Conservation (phyloP, 2,113 vertebrate genomes). For the Prunella himalayana region DNA sequence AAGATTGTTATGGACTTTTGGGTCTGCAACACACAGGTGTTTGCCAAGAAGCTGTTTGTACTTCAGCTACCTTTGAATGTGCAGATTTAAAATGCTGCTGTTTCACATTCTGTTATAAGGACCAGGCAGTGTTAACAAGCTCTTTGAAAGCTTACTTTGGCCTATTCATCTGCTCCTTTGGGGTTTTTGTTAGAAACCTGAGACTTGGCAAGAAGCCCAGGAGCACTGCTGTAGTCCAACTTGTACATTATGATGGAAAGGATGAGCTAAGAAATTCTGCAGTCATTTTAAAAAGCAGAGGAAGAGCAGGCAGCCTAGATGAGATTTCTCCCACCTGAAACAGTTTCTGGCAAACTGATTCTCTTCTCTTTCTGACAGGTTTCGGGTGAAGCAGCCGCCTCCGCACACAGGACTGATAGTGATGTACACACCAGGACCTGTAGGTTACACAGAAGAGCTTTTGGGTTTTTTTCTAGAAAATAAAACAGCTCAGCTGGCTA, state of each 20-base stretch:
- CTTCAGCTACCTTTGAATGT: not conserved
- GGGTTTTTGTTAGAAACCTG: not conserved
- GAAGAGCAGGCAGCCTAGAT: not conserved
- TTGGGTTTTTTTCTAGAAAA: not conserved
- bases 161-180: not conserved
- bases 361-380: constrained; percentile 69
- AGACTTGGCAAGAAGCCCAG: not conserved
- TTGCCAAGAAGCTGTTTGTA: not conserved
- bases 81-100: not conserved
- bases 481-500: not conserved
- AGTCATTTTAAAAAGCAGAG: not conserved
- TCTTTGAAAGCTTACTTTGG: not conserved
- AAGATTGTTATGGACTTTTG: not conserved
- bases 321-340: not conserved
- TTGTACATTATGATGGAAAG: not conserved
- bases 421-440: constrained; percentile 80
- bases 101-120: not conserved
- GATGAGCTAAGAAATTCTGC: not conserved
- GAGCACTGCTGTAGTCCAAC: not conserved
- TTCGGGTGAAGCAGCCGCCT: constrained; percentile 85
- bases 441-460: constrained; percentile 60
- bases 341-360: not conserved
- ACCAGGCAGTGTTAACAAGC: not conserved
- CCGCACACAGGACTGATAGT: constrained; percentile 80
- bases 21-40: not conserved